Base-by-base conservation (phyloP, 2,113 vertebrate genomes). In the Zootoca vivipara region DNA sequence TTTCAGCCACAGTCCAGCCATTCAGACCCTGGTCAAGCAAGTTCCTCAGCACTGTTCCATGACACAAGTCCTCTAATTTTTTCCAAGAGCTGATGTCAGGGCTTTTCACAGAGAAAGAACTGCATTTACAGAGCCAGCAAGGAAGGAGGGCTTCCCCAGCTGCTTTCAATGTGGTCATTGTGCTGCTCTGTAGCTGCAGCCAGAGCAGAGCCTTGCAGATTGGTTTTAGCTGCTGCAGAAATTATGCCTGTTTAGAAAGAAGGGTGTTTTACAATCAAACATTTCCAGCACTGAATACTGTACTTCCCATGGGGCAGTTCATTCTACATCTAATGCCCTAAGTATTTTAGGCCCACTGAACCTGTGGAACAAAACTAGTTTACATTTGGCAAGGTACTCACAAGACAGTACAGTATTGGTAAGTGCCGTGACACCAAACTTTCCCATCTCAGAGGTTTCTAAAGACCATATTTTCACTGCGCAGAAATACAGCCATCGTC, bases 31-130 rank as follows among this genome's bases (percentile, higher is more conserved):
- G 89, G 85, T 89, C 95, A 93, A 93, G 94, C 95, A 93, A 97
- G 94, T 85, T 95, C 90, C 93, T 94, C 92, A 91, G 93, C 91
- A 88, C 89, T 96, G 94, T 96, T 96, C 93, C 95, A 95, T 95
- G 95, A 97, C 94, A 96, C 95, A 96, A 96, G 96, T 93, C 93
- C 94, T 96, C 93, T 92, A 94, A 96, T 94, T 97, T 97, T 72
- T 97, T 97, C 97, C 96, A 96, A 93, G 95, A 96, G 96, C 96
- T 97, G 95, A 97, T 97, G 96, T 97, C 97, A 97, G 96, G 95
- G 90, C 89, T 96, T 97, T 97, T 95, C 86, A 93, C 77, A 94
- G 95, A 97, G 95, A 97, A 95, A 97, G 97, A 96, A 92, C 92
- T 90, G 96, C 95, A 97, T 97, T 97, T 96, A 97, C 58, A 90